These are phyloP conservation scores for Listronotus oregonensis DNA, from an alignment of 1,140 invertebrate species.

Conservation along the genomic window DNA sequence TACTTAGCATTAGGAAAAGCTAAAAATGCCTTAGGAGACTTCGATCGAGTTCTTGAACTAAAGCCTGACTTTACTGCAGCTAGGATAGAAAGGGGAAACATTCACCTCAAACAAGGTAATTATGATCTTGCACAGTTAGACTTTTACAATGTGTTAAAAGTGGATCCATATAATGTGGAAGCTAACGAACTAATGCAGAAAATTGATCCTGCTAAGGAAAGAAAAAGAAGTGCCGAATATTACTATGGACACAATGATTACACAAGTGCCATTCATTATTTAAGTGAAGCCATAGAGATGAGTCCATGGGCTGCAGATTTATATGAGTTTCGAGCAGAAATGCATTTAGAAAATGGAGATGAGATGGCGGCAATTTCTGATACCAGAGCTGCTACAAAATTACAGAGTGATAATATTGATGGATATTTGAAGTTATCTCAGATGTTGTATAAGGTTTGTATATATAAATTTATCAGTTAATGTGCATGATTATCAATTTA, in stretches of 20 bases:
- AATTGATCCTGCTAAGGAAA: constrained; percentile 69
- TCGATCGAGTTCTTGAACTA: constrained; percentile 88
- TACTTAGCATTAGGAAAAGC: constrained; percentile 96
- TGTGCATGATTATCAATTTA: no score
- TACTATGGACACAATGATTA: constrained; percentile 72
- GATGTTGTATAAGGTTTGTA: constrained; percentile 75
- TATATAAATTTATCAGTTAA: no score
- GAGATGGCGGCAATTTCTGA: constrained; percentile 87
- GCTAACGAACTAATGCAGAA: constrained; percentile 68
- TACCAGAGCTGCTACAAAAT: constrained; percentile 85
- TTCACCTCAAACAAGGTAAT: constrained; percentile 88
- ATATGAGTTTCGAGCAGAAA: constrained; percentile 84
- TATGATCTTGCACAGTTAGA: constrained; percentile 82
- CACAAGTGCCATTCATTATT: constrained; percentile 69
- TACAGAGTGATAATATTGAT: constrained; percentile 89
- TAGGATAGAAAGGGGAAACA: constrained; percentile 81
- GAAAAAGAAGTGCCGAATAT: constrained; percentile 70
- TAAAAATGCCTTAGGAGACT: constrained; percentile 91
- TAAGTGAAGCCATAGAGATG: constrained; percentile 79
- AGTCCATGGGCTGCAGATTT: constrained; percentile 89
- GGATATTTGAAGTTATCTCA: constrained; percentile 83
- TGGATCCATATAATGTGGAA: constrained; percentile 79
- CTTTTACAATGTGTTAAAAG: constrained; percentile 76
- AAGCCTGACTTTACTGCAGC: constrained; percentile 95
- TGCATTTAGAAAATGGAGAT: constrained; percentile 80